Conservation (phyloP, 2,888 invertebrate genomes). For the Leucoma salicis region DNA sequence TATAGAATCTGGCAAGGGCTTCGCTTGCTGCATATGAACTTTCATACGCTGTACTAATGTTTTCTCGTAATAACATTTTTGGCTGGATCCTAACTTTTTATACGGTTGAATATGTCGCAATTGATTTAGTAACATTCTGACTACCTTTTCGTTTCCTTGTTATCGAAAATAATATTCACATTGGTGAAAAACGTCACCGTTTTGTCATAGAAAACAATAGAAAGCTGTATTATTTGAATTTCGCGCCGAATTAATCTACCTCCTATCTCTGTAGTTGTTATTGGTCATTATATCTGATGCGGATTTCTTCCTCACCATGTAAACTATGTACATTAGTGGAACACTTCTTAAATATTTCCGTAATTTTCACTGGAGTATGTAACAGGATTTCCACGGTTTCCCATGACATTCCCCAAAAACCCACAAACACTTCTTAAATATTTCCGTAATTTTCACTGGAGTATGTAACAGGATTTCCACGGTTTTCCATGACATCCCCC, state of each 20-base stretch:
- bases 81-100: conserved; percentile 30
- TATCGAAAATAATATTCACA: conserved; percentile 19
- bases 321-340: too few relatives aligned
- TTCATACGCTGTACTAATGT: conserved; percentile 38
- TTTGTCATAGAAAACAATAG: conserved; percentile 37
- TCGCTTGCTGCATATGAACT: conserved; percentile 12
- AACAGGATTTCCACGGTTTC: too few relatives aligned
- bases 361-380: too few relatives aligned
- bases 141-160: conserved; percentile 10
- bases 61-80: conserved; percentile 35
- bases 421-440: too few relatives aligned
- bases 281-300: too few relatives aligned
- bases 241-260: conserved; percentile 30
- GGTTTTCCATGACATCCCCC: too few relatives aligned
- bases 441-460: too few relatives aligned
- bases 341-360: too few relatives aligned
- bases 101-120: conserved; percentile 34
- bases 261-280: too few relatives aligned
- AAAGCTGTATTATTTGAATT: conserved; percentile 44
- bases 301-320: too few relatives aligned
- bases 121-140: conserved; percentile 50
- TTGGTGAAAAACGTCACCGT: conserved; percentile 11
- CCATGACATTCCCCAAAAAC: too few relatives aligned
- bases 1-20: conserved; percentile 6
- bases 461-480: too few relatives aligned